Evolutionary conservation across 2,888 invertebrate species (phyloP).

Genomic region (Phortica okadai): DNA sequence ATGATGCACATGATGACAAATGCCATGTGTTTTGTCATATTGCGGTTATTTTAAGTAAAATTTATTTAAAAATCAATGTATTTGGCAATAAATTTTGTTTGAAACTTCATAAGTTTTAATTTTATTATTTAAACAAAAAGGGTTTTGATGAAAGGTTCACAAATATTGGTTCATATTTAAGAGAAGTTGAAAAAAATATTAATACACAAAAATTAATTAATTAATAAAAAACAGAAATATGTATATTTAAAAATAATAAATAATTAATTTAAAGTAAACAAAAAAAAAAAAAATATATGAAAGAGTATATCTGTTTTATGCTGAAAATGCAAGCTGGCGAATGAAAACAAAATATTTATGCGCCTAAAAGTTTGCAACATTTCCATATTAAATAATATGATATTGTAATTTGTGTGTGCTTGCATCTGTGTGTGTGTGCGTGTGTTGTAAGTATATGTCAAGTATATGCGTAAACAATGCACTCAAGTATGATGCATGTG

Average conservation of each 20-base stretch:
- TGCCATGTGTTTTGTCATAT: conserved; percentile 21
- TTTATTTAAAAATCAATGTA: not conserved
- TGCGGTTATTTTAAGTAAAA: conserved; percentile 4
- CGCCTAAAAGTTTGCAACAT: conserved; percentile 20
- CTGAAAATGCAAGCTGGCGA: not conserved
- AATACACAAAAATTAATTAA: conserved; percentile 19
- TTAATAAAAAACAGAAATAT: not conserved
- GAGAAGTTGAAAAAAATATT: conserved; percentile 1
- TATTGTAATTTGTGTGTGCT: not conserved
- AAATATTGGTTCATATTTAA: conserved; percentile 1
- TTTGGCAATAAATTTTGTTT: not conserved
- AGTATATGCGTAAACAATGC: conserved; percentile 21
- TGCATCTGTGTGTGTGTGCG: conserved; percentile 8
- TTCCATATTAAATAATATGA: conserved; percentile 27
- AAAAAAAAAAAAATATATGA: not conserved
- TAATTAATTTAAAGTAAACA: not conserved
- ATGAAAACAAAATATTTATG: conserved; percentile 42
- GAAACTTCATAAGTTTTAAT: conserved; percentile 21
- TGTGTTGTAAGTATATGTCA: conserved; percentile 33
- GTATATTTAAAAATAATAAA: conserved; percentile 3
- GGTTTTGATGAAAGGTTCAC: not conserved
- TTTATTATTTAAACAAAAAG: conserved; percentile 7
- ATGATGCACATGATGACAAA: conserved; percentile 1
- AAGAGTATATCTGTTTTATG: conserved; percentile 6
- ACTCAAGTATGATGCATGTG: conserved; percentile 6